Conservation (phyloP, 1,140 invertebrate genomes). For the Drosophila obscura region DNA sequence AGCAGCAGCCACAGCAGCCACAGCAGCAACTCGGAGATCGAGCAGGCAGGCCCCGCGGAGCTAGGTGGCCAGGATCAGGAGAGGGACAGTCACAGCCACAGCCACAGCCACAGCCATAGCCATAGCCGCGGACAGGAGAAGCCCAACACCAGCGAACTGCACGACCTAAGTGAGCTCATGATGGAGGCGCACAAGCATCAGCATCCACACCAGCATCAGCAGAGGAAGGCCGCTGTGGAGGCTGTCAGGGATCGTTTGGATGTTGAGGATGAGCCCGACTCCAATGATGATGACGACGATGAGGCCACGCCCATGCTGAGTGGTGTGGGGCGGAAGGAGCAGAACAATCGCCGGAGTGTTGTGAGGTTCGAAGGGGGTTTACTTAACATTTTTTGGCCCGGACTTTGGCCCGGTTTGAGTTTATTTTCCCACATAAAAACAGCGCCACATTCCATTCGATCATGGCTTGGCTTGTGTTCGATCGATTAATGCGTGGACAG, state of each 20-base stretch:
- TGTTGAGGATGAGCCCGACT: slow-evolving; percentile 41
- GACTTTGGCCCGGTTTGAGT: neutral
- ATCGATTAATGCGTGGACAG: slow-evolving; percentile 19
- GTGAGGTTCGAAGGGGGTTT: slow-evolving; percentile 69
- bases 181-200: slow-evolving; percentile 60
- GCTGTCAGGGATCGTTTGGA: slow-evolving; percentile 12
- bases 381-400: no score
- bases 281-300: slow-evolving; percentile 54
- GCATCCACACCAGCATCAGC: slow-evolving; percentile 30
- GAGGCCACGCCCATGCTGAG: slow-evolving; percentile 51
- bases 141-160: slow-evolving; percentile 27
- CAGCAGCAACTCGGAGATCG: slow-evolving; percentile 38
- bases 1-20: slow-evolving; percentile 26
- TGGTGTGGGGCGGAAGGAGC: slow-evolving; percentile 76
- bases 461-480: neutral
- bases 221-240: slow-evolving; percentile 22
- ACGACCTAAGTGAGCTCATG: slow-evolving; percentile 53
- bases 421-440: slow-evolving; percentile 16
- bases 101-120: neutral
- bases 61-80: slow-evolving; percentile 16
- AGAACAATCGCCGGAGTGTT: slow-evolving; percentile 79
- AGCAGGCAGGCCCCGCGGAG: slow-evolving; percentile 3
- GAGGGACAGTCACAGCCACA: neutral
- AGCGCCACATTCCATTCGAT: neutral
- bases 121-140: slow-evolving; percentile 22